Percentiles rank a stretch among this genome's conserved stretches.
These are phyloP conservation scores for Brachionus angularis DNA, from an alignment of 1,140 invertebrate species.

Conservation along the genomic window DNA sequence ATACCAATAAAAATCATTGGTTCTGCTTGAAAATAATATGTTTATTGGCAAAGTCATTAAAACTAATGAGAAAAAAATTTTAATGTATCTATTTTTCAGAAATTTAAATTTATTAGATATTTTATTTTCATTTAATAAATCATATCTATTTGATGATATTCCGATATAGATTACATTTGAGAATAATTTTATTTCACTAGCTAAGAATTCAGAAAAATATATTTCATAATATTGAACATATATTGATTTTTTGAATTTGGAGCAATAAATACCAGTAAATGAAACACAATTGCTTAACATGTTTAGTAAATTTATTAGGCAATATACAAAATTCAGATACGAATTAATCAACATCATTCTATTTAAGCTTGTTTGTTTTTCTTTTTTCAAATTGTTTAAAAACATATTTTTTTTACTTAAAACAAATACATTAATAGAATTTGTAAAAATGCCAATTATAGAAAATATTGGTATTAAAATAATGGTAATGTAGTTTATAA, in stretches of 20 bases:
- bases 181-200: background rate
- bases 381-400: no score
- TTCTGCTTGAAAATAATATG: background rate
- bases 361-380: background rate
- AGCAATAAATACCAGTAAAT: background rate
- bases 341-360: constrained; percentile 3
- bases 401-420: background rate
- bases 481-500: no score
- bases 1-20: background rate
- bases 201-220: constrained; percentile 10
- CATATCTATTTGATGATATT: background rate
- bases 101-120: no score
- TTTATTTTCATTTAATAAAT: background rate
- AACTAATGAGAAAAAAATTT: no score
- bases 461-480: no score
- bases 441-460: no score
- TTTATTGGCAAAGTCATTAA: no score
- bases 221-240: constrained; percentile 24
- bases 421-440: background rate
- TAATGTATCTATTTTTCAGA: no score
- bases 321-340: background rate
- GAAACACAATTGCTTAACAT: background rate
- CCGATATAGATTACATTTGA: background rate
- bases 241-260: background rate
- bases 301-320: background rate